These are phyloP conservation scores for Panthera uncia DNA, from an alignment of 2,113 vertebrate genomes.

Conservation along the genomic window DNA sequence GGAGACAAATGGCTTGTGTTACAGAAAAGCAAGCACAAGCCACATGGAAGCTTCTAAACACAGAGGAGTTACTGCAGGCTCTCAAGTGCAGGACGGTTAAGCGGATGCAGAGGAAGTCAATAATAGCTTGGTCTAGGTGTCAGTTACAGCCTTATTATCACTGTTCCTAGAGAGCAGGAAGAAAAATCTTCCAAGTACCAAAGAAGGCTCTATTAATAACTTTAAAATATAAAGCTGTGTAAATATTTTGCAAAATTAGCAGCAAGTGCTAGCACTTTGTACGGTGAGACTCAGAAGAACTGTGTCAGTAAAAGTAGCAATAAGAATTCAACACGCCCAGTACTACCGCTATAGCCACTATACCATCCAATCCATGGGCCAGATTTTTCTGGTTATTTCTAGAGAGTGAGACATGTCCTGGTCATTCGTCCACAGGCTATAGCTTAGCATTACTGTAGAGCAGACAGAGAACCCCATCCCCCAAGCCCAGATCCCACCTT, in stretches of 20 bases:
- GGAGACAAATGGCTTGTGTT: conserved; percentile 28
- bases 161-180: background rate
- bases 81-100: background rate
- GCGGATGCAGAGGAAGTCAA: background rate
- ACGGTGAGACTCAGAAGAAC: background rate
- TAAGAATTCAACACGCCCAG: background rate
- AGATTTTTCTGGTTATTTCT: background rate
- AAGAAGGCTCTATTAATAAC: background rate
- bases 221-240: background rate
- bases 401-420: background rate
- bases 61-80: background rate
- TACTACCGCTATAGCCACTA: background rate
- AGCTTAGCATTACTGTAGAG: background rate
- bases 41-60: background rate
- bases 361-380: background rate
- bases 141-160: background rate
- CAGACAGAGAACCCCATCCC: background rate
- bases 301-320: background rate
- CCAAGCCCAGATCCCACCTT: background rate
- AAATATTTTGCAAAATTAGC: background rate
- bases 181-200: background rate
- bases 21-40: background rate
- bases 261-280: background rate
- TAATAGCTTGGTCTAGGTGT: background rate
- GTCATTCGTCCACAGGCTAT: no score